Conservation (phyloP, 2,113 vertebrate genomes). For the Lampris incognitus region DNA sequence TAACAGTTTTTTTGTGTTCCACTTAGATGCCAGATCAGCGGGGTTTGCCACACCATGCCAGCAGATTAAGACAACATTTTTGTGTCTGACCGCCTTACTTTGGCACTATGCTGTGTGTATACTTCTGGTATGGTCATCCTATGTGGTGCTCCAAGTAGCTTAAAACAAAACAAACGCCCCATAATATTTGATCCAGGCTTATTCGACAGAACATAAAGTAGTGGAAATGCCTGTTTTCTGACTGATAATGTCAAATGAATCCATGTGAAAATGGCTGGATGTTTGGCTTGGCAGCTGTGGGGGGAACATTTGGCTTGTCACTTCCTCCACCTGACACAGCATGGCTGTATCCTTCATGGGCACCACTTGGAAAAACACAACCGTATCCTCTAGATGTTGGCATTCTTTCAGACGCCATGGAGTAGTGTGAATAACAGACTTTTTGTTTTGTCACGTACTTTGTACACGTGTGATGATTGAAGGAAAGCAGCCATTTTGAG, state of each 20-base stretch:
- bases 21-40: slow-evolving; percentile 5
- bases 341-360: neutral
- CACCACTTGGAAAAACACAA: slow-evolving; percentile 39
- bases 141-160: slow-evolving; percentile 1
- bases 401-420: neutral
- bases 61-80: too few species aligned
- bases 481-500: neutral
- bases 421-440: neutral
- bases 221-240: slow-evolving; percentile 69
- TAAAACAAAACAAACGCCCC: slow-evolving; percentile 13
- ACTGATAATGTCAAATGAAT: slow-evolving; percentile 54
- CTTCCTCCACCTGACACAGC: slow-evolving; percentile 23
- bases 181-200: slow-evolving; percentile 8
- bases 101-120: too few species aligned
- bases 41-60: neutral
- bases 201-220: neutral
- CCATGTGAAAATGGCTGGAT: slow-evolving; percentile 49
- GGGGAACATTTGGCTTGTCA: slow-evolving; percentile 13
- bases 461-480: neutral
- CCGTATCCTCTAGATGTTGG: neutral
- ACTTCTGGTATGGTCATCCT: too few species aligned
- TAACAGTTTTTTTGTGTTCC: too few species aligned
- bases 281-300: slow-evolving; percentile 54
- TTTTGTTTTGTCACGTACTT: neutral
- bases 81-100: too few species aligned